A percentile compares a stretch with the other conserved stretches of the same genome.
These are phyloP conservation scores for Clupea harengus DNA, from an alignment of 2,113 vertebrate species.

Conservation along the genomic window DNA sequence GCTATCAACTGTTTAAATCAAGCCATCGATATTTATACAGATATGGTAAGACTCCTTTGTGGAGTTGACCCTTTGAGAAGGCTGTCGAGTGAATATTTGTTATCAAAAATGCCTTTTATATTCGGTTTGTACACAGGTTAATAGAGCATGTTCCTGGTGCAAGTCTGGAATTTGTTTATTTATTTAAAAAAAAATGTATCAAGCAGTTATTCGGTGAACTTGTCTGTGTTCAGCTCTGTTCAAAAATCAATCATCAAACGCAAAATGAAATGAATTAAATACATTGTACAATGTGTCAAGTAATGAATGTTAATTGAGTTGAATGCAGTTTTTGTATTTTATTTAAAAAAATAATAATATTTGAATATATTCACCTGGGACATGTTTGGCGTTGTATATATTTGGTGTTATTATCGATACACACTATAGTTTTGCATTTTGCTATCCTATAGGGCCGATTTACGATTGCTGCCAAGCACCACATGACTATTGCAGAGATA, in stretches of 20 bases:
- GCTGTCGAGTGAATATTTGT: not conserved
- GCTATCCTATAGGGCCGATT: conserved; percentile 82
- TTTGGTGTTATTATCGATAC: conserved; percentile 8
- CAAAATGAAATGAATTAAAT: not conserved
- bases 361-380: not conserved
- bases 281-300: not conserved
- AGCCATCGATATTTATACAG: conserved; percentile 99
- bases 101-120: not conserved
- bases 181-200: not conserved
- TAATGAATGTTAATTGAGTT: not conserved
- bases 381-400: not conserved
- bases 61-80: conserved; percentile 13
- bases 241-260: not conserved
- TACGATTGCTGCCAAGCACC: conserved; percentile 97
- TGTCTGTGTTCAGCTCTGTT: not conserved
- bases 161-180: not conserved
- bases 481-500: conserved; percentile 97
- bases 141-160: not conserved
- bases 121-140: not conserved
- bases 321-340: not conserved
- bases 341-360: not conserved
- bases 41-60: conserved; percentile 85
- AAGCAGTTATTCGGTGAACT: not conserved
- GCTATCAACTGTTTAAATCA: conserved; percentile 99
- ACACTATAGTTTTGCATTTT: not conserved